These are phyloP conservation scores for Phyllotis vaccarum DNA, from an alignment of 2,797 vertebrate species.

Conservation along the genomic window DNA sequence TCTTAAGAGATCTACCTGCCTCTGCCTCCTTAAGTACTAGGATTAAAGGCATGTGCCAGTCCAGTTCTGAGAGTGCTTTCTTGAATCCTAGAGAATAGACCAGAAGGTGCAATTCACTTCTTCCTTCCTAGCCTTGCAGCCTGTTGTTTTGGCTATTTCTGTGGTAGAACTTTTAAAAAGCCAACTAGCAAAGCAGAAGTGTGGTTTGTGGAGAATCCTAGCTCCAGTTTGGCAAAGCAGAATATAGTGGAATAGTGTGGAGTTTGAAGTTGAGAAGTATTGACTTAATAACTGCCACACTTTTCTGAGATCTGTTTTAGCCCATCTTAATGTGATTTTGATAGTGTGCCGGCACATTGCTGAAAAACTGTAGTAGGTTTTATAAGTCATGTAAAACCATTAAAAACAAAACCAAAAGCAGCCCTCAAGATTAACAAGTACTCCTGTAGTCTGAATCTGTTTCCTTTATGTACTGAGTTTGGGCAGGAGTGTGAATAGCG, in stretches of 20 bases:
- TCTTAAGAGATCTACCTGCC: background rate
- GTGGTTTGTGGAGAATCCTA: conserved; percentile 25
- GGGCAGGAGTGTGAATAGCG: background rate
- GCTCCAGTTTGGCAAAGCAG: background rate
- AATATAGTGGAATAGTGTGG: background rate
- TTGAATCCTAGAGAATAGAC: background rate
- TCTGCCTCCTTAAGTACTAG: background rate
- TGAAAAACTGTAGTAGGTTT: conserved; percentile 25
- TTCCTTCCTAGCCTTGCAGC: background rate
- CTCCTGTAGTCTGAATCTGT: conserved; percentile 21
- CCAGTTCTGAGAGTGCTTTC: background rate
- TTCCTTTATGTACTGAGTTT: conserved; percentile 39
- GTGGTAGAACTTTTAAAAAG: conserved; percentile 56
- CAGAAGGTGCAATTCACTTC: background rate
- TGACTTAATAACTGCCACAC: conserved; percentile 24
- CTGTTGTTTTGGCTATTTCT: background rate
- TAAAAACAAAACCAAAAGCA: background rate
- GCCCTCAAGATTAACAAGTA: background rate
- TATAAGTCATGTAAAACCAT: conserved; percentile 45
- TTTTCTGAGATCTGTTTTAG: conserved; percentile 66
- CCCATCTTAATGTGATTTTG: conserved; percentile 49
- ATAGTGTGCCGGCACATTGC: conserved; percentile 37
- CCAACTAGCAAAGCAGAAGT: background rate
- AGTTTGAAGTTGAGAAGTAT: background rate
- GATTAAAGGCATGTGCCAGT: background rate